Conservation (phyloP, 2,797 vertebrate species). For the Pterois miles region DNA sequence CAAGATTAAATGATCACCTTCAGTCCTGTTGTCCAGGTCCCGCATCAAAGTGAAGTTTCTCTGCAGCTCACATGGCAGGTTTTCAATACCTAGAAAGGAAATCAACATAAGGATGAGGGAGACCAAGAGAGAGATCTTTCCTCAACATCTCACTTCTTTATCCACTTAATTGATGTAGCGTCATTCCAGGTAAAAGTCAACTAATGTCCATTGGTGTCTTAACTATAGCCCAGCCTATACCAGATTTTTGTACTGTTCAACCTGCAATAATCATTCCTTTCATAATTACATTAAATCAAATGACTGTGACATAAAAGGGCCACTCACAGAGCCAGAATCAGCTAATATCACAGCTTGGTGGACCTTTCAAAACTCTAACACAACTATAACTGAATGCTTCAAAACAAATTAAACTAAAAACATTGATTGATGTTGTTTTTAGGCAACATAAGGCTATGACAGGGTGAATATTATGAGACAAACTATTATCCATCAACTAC, state of each 20-base stretch:
- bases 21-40: conserved; percentile 93
- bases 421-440: background rate
- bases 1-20: conserved; percentile 77
- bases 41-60: conserved; percentile 97
- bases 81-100: conserved; percentile 89
- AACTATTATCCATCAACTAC: background rate
- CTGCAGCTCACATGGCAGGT: conserved; percentile 94
- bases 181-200: background rate
- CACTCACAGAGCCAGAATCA: too few species aligned
- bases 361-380: background rate
- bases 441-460: background rate
- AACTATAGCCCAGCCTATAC: background rate
- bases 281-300: too few species aligned
- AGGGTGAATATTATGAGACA: background rate
- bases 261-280: too few species aligned
- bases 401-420: background rate
- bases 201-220: background rate
- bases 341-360: too few species aligned
- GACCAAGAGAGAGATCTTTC: background rate
- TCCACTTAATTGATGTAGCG: background rate
- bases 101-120: background rate
- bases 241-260: background rate
- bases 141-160: background rate
- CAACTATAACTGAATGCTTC: background rate
- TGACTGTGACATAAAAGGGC: too few species aligned